phyloP scores from a whole-genome alignment of 1,140 invertebrate genomes.

The Lycorma delicatula region DNA sequence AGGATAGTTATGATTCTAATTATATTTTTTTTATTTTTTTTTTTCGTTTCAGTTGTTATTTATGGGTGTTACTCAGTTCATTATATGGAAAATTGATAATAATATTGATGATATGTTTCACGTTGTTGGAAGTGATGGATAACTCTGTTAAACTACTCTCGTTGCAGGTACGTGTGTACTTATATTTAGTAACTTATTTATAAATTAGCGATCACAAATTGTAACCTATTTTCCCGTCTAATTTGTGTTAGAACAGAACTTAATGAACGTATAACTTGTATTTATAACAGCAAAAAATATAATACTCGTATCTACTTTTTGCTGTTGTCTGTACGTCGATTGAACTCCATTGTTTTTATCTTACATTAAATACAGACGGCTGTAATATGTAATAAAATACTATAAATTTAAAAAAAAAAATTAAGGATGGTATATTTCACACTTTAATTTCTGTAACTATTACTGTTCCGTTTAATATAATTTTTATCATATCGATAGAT shows the following conservation, averaged over 20 bases:
- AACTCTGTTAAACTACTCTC: constrained; percentile 46
- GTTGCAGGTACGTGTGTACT: constrained; percentile 46
- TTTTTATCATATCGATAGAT: no score
- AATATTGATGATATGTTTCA: constrained; percentile 48
- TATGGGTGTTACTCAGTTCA: constrained; percentile 50
- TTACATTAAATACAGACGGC: no score
- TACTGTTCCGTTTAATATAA: no score
- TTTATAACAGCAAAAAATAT: background rate
- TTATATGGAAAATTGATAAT: constrained; percentile 53
- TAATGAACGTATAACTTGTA: background rate
- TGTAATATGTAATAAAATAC: no score
- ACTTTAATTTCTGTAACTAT: no score
- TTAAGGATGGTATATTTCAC: no score
- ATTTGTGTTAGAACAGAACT: background rate
- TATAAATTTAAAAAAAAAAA: no score
- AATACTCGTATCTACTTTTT: background rate
- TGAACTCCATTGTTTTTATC: no score
- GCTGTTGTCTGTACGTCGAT: no score
- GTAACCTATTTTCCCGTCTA: background rate
- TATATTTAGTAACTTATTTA: background rate
- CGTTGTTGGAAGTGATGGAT: constrained; percentile 51
- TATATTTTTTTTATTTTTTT: background rate
- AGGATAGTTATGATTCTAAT: background rate
- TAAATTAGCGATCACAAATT: background rate
- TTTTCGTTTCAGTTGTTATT: constrained; percentile 42